These are phyloP conservation scores for Turdus rufiventris DNA, from an alignment of 2,113 vertebrate genomes.

Conservation along the genomic window DNA sequence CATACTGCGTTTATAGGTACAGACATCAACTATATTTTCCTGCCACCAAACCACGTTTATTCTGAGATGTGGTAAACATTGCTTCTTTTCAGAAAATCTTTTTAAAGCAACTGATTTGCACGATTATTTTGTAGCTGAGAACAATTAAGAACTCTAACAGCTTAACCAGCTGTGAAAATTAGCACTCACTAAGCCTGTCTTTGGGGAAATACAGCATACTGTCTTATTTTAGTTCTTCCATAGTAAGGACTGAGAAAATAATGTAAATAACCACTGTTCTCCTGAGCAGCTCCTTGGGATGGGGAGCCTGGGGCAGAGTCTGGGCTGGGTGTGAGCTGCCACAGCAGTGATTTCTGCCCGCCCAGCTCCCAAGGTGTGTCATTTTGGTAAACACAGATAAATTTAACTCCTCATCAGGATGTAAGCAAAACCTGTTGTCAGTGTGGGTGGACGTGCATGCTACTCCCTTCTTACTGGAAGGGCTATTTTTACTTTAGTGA, in stretches of 20 bases:
- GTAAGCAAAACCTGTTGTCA: background rate
- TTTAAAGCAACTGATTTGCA: background rate
- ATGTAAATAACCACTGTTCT: background rate
- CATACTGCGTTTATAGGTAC: background rate
- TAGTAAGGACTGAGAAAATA: background rate
- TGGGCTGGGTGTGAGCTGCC: background rate
- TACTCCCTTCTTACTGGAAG: background rate
- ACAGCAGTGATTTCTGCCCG: rapidly evolving
- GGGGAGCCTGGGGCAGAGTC: background rate
- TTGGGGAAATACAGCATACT: background rate
- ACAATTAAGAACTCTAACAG: background rate
- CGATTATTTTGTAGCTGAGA: background rate
- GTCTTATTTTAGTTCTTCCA: background rate
- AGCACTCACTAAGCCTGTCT: background rate
- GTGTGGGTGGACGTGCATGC: background rate
- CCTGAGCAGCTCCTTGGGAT: background rate
- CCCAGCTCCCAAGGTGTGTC: background rate
- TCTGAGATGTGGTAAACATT: background rate
- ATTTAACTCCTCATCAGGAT: background rate
- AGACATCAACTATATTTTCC: background rate
- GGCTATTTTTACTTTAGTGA: background rate
- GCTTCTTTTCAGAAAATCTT: background rate
- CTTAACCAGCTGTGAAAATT: background rate
- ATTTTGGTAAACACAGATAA: background rate
- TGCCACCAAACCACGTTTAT: background rate